These are phyloP conservation scores for Cyprinus carpio DNA, from an alignment of 2,113 vertebrate genomes.

Conservation along the genomic window DNA sequence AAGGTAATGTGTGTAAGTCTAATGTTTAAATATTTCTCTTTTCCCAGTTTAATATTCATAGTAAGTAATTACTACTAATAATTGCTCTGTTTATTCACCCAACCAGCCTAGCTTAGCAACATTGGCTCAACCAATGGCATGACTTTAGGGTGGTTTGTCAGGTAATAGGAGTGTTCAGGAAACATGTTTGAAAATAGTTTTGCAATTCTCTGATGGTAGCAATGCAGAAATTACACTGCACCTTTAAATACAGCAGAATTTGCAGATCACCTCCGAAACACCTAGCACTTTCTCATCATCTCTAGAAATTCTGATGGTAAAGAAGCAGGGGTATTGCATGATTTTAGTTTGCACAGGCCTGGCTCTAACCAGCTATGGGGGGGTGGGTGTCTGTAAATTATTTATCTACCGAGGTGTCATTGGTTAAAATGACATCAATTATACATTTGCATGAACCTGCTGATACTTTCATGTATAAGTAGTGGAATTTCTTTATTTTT, in stretches of 20 bases:
- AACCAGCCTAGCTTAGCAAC: neutral
- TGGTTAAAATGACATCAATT: conserved; percentile 9
- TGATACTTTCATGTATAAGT: conserved; percentile 7
- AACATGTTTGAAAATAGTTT: neutral
- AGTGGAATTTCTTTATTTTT: neutral
- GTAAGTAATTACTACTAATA: neutral
- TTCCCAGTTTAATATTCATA: neutral
- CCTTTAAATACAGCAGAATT: too few relatives aligned
- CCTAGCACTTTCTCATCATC: neutral
- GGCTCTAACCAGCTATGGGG: neutral
- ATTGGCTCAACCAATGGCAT: neutral
- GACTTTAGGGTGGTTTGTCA: neutral
- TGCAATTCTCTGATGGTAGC: neutral
- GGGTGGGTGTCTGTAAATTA: neutral
- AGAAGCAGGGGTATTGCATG: neutral
- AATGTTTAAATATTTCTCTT: neutral
- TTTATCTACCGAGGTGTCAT: conserved; percentile 2
- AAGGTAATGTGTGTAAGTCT: neutral
- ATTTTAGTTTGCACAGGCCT: neutral
- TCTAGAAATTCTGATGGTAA: neutral
- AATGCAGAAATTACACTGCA: neutral
- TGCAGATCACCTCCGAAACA: neutral
- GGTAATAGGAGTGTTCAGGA: too few relatives aligned
- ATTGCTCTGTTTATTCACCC: neutral
- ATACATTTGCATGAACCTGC: conserved; percentile 1